phyloP scores from a whole-genome alignment of 2,888 invertebrate genomes.

The Chloroclysta siterata region DNA sequence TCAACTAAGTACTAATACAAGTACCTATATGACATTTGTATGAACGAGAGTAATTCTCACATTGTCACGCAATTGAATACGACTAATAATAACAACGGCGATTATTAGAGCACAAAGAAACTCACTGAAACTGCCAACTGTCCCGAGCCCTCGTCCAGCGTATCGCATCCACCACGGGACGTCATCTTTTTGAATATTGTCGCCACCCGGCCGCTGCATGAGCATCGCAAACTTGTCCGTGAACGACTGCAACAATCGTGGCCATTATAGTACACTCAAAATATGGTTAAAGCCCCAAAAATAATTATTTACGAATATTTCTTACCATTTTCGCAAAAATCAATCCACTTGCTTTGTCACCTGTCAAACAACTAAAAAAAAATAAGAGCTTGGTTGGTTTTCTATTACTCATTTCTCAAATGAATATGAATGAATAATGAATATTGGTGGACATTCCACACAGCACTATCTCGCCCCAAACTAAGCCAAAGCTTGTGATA shows the following conservation, averaged over 20 bases:
- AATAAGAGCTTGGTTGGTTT: conserved; percentile 1
- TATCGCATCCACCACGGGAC: conserved; percentile 96
- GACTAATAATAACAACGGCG: conserved; percentile 28
- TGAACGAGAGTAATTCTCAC: background rate
- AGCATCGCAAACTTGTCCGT: conserved; percentile 91
- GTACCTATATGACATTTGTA: background rate
- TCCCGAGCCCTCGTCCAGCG: conserved; percentile 92
- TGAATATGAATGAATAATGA: no score
- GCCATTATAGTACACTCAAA: conserved; percentile 46
- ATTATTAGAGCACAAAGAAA: conserved; percentile 53
- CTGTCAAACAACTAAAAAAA: conserved; percentile 54
- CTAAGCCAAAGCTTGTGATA: no score
- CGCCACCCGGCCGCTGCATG: conserved; percentile 92
- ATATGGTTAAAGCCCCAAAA: conserved; percentile 29
- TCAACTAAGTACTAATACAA: background rate
- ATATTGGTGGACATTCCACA: no score
- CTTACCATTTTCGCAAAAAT: conserved; percentile 82
- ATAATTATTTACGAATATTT: conserved; percentile 54
- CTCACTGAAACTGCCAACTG: conserved; percentile 93
- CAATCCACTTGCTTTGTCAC: conserved; percentile 75
- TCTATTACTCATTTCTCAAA: conserved; percentile 1
- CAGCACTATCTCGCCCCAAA: no score
- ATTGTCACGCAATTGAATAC: conserved; percentile 20
- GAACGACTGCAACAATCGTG: conserved; percentile 86
- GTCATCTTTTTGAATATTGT: conserved; percentile 91